A percentile compares a stretch with the other conserved stretches of the same genome.
Conservation (phyloP, 2,797 vertebrate species). For the Pipistrellus nathusii region DNA sequence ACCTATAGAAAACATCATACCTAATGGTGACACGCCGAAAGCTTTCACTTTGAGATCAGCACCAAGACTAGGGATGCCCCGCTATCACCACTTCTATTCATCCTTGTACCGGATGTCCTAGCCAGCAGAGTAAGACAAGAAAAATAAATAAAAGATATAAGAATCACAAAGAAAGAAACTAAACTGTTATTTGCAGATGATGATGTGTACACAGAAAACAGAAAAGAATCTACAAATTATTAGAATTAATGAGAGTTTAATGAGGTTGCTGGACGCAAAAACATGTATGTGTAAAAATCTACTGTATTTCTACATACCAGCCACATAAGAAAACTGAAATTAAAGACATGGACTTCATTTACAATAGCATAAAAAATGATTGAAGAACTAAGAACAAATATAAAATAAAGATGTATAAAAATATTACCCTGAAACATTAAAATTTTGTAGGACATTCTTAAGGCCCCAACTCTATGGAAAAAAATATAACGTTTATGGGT, state of each 20-base stretch:
- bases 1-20: slow-evolving; percentile 82
- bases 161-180: slow-evolving; percentile 79
- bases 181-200: slow-evolving; percentile 74
- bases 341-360: slow-evolving; percentile 46
- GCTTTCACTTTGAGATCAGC: slow-evolving; percentile 83
- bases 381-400: slow-evolving; percentile 28
- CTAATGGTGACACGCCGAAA: slow-evolving; percentile 83
- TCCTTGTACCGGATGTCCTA: slow-evolving; percentile 82
- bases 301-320: slow-evolving; percentile 48
- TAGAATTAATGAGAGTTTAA: slow-evolving; percentile 68
- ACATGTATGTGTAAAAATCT: slow-evolving; percentile 31
- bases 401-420: slow-evolving; percentile 44
- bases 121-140: slow-evolving; percentile 84
- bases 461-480: slow-evolving; percentile 19
- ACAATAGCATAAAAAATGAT: slow-evolving; percentile 57
- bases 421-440: slow-evolving; percentile 41
- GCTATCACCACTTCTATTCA: slow-evolving; percentile 83
- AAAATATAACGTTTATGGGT: slow-evolving; percentile 34
- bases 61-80: slow-evolving; percentile 83
- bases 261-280: slow-evolving; percentile 14
- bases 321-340: slow-evolving; percentile 72
- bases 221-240: slow-evolving; percentile 64
- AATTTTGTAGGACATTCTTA: slow-evolving; percentile 48
- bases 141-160: slow-evolving; percentile 83
- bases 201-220: slow-evolving; percentile 72